These are phyloP conservation scores for Streptopelia turtur DNA, from an alignment of 2,797 vertebrate species.

Conservation along the genomic window DNA sequence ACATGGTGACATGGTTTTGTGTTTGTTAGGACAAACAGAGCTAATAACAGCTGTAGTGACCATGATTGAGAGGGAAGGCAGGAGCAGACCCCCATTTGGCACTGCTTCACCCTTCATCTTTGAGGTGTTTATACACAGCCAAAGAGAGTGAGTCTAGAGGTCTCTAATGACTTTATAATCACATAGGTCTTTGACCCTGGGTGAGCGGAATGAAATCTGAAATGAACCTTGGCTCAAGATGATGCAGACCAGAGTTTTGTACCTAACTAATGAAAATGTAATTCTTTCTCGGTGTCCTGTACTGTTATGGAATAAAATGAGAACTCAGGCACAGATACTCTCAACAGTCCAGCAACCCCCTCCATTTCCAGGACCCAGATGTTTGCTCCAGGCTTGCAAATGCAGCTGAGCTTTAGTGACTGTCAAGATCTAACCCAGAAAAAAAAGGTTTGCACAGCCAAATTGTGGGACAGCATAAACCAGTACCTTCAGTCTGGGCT, in stretches of 20 bases:
- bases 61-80: not conserved
- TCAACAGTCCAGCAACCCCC: not conserved
- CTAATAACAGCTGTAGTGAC: not conserved
- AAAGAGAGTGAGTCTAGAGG: not conserved
- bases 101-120: not conserved
- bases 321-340: not conserved
- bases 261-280: not conserved
- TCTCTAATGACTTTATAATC: not conserved
- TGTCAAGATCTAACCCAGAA: not conserved
- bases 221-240: not conserved
- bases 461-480: not conserved
- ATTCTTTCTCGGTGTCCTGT: not conserved
- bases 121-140: not conserved
- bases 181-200: not conserved
- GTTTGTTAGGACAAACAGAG: not conserved
- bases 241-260: not conserved
- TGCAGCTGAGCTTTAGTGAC: not conserved
- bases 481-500: not conserved
- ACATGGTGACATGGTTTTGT: not conserved
- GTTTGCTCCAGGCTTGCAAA: not conserved
- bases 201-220: not conserved
- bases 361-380: not conserved
- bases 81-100: not conserved
- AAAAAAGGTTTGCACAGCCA: not conserved
- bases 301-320: not conserved